These are phyloP conservation scores for Zoanthus gigantus DNA, from an alignment of 92 coral and sea anemone genomes.

Conservation along the genomic window DNA sequence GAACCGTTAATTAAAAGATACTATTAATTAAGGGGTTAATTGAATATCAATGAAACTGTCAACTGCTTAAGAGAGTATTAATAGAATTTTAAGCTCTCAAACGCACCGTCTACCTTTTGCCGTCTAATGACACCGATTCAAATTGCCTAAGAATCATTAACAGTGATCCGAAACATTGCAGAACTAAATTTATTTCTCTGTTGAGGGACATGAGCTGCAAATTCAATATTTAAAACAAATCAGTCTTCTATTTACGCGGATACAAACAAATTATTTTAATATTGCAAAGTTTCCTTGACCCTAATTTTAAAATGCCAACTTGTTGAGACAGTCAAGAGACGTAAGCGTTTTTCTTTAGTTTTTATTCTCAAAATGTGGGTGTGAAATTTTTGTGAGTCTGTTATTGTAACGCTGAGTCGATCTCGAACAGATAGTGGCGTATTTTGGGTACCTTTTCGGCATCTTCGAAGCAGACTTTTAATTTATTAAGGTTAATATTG, in stretches of 20 bases:
- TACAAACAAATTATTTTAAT: conserved; percentile 35
- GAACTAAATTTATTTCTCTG: not conserved
- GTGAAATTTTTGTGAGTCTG: conserved; percentile 16
- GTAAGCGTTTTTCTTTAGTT: conserved; percentile 6
- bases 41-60: conserved; percentile 90
- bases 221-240: conserved; percentile 38
- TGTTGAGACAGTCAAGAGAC: conserved; percentile 11
- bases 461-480: conserved; percentile 41
- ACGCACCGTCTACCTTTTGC: conserved; percentile 44
- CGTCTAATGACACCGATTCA: conserved; percentile 49
- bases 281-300: conserved; percentile 20
- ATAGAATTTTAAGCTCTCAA: conserved; percentile 68
- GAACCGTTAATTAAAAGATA: conserved; percentile 85
- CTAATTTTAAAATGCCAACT: not conserved
- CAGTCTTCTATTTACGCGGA: not conserved
- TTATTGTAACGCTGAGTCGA: conserved; percentile 30
- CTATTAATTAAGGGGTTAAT: conserved; percentile 97
- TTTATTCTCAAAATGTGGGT: conserved; percentile 37
- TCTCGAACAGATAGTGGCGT: conserved; percentile 26
- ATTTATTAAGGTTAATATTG: conserved; percentile 49
- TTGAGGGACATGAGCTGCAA: conserved; percentile 39
- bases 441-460: conserved; percentile 37
- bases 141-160: conserved; percentile 31
- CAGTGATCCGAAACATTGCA: not conserved
- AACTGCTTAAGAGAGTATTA: conserved; percentile 77